These are phyloP conservation scores for Ptychodera flava DNA, from an alignment of 35 echinoderm and acorn worm species.

Conservation along the genomic window DNA sequence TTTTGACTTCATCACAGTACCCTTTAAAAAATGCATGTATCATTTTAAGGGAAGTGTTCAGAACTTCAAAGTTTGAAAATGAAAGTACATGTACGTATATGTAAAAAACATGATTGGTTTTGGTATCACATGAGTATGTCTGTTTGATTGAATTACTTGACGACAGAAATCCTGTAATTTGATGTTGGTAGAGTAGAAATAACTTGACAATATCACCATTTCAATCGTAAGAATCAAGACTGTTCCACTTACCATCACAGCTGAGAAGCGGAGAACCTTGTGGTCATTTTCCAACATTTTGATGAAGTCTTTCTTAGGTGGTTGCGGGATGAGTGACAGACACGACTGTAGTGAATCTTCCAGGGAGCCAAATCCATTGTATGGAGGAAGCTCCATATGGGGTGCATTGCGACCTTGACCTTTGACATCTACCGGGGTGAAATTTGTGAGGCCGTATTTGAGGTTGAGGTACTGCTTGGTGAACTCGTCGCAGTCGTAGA, in stretches of 20 bases:
- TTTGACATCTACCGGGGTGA: slow-evolving; percentile 67
- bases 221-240: too few relatives aligned
- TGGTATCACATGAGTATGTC: too few relatives aligned
- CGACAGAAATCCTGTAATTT: too few relatives aligned
- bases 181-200: too few relatives aligned
- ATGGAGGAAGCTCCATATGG: slow-evolving; percentile 66
- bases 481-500: slow-evolving; percentile 91
- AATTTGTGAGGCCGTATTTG: slow-evolving; percentile 53
- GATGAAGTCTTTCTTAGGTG: slow-evolving; percentile 99
- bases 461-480: slow-evolving; percentile 58
- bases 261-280: slow-evolving; percentile 91
- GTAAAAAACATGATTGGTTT: too few relatives aligned
- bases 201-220: too few relatives aligned
- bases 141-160: too few relatives aligned
- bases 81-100: too few relatives aligned
- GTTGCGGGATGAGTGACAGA: slow-evolving; percentile 90
- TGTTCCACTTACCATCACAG: slow-evolving; percentile 77
- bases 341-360: slow-evolving; percentile 96
- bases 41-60: too few relatives aligned
- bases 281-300: slow-evolving; percentile 99
- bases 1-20: too few relatives aligned
- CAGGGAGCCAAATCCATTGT: slow-evolving; percentile 94
- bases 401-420: slow-evolving; percentile 20
- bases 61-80: too few relatives aligned
- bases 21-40: too few relatives aligned